Evolutionary conservation across 2,113 vertebrate species (phyloP), one percentile per base, ranked within the genome.

Genomic region (Rhinichthys klamathensis): DNA sequence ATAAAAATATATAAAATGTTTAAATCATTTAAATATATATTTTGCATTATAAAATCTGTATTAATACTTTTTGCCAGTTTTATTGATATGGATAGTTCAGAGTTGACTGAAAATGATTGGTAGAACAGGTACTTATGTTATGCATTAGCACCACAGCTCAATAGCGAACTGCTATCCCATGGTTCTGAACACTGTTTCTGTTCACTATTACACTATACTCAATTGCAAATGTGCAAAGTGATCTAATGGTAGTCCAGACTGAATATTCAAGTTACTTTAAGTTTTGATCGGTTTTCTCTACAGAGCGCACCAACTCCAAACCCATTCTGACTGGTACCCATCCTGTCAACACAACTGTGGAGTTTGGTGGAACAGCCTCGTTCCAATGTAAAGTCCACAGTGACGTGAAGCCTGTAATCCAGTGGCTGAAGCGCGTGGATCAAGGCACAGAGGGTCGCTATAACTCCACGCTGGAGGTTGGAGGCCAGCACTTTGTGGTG

Each of bases 341-440:
- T 83, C 92, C 92, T 0, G 88, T 93, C 63, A 93, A 93, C 90
- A 93, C 92, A 12, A 93, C 92, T 0, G 92, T 93, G 83, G 89
- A 92, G 76, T 92, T 89, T 16, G 92, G 92, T 11, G 92, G 92
- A 51, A 92, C 91, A 3, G 90, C 92, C 25, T 92, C 90, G 3
- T 92, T 93, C 88, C 92, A 93, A 74, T 93, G 92, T 83, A 91
- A 91, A 61, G 92, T 93, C 38, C 92, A 89, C 87, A 93, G 92
- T 11, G 92, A 93, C 2, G 92, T 93, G 18, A 92, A 91, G 79
- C 92, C 92, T 0, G 92, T 93, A 32, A 90, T 93, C 16, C 92
- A 93, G 85, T 93, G 92, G 92, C 88, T 93, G 13, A 93, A 92
- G 75, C 73, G 89, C 12, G 92, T 93, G 1, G 91, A 92, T 2